Base-by-base conservation (phyloP, 2,888 invertebrate genomes). In the Melanostoma mellinum region DNA sequence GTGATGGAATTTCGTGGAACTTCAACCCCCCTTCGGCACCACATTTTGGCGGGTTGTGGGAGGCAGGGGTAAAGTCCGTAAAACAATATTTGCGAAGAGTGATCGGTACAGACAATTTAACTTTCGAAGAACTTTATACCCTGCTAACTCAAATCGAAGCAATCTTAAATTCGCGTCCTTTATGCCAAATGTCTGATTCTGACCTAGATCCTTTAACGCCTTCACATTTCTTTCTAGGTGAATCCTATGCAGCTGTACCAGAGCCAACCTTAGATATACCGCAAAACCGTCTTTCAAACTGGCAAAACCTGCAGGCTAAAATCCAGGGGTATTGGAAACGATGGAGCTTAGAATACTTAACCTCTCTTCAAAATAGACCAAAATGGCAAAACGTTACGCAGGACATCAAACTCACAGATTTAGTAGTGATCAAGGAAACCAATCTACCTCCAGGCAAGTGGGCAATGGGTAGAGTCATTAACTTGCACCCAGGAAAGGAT, bases 1-100 rank as follows among this genome's bases (percentile, higher is more conserved):
- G 55, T n/a, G 74, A 84, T 38, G 71, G 48, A 2, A 60, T 85
- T 9, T 38, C 33, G 0, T 85, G 78, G 75, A 75, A 82, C 32
- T 85, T 85, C n/a, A 82, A 55, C 33, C 74, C 85, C 3, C 77
- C 81, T 3, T 68, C 60, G 3, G 71, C 81, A 35, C 81, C 78
- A 10, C 50, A 85, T 32, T 82, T 81, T 38, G 81, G 77, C 20
- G 81, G 77, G 2, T 63, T 78, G 10, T 74, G 74, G 74, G 81
- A 81, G 44, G 72, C 20, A 20, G 20, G 20, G 20, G 20, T 20
- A 20, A 20, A 81, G 36, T 74, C 77, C 0, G 74, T 82, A 2
- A 85, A 76, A 10, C 40, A 67, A n/a, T 44, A 73, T n/a, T 33
- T 79, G 10, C 65, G 61, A 4, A 56, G 79, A 2, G 61, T 79